phyloP scores from a whole-genome alignment of 2,797 vertebrate genomes.

The Synanceia verrucosa region DNA sequence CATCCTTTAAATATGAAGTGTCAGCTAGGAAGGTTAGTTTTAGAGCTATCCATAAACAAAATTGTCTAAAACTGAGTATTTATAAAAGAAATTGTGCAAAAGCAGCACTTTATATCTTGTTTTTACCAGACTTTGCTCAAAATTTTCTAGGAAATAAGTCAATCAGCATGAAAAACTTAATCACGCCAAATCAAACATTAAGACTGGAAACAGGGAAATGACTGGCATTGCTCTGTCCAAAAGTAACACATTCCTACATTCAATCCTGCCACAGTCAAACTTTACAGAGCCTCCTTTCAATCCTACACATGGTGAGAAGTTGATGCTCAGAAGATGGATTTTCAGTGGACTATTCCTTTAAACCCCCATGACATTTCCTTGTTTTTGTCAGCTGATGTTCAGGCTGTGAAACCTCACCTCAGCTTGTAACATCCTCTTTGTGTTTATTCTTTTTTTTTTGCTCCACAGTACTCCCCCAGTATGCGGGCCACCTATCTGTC shows the following conservation, averaged over 20 bases:
- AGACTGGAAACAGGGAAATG: background rate
- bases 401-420: constrained; percentile 1
- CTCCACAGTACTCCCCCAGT: constrained; percentile 92
- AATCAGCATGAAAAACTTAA: too few species aligned
- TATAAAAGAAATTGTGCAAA: too few species aligned
- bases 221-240: background rate
- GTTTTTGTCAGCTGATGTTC: background rate
- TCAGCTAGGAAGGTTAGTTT: too few species aligned
- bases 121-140: too few species aligned
- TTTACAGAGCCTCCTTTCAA: background rate
- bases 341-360: constrained; percentile 34
- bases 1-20: too few species aligned
- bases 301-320: background rate
- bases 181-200: too few species aligned
- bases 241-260: background rate
- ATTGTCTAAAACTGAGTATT: too few species aligned
- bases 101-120: too few species aligned
- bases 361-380: background rate
- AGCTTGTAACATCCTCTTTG: constrained; percentile 1
- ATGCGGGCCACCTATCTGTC: constrained; percentile 97
- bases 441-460: constrained; percentile 43
- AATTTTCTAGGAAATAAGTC: too few species aligned
- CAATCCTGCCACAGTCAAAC: background rate
- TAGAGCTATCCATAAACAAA: too few species aligned
- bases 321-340: constrained; percentile 9